Evolutionary conservation across 2,888 invertebrate species (phyloP).

Genomic region (Thumatha senex): DNA sequence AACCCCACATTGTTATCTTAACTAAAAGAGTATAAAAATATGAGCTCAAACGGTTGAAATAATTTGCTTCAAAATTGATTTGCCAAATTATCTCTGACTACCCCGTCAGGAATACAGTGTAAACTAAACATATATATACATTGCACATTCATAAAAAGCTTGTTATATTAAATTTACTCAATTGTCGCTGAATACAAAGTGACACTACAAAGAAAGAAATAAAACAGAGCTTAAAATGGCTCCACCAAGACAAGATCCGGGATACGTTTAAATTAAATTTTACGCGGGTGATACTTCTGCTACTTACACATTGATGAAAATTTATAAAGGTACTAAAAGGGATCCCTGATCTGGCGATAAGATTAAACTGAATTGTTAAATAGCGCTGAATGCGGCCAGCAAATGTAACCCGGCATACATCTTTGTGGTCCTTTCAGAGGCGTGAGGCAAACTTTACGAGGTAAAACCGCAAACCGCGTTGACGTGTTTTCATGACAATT

Average conservation of each 20-base stretch:
- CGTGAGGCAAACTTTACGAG: constrained; percentile 6
- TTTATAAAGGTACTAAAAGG: constrained; percentile 11
- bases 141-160: no score
- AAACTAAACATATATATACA: no score
- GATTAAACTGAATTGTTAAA: constrained; percentile 15
- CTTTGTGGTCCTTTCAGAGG: not conserved
- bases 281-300: constrained; percentile 5
- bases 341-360: constrained; percentile 7
- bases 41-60: no score
- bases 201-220: not conserved
- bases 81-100: no score
- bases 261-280: not conserved
- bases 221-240: not conserved
- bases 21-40: no score
- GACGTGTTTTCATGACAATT: not conserved
- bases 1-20: no score
- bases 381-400: constrained; percentile 6
- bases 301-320: constrained; percentile 4
- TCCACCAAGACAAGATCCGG: not conserved
- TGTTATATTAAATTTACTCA: no score
- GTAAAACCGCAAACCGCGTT: constrained; percentile 23
- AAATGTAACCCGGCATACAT: constrained; percentile 6
- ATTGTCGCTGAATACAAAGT: not conserved
- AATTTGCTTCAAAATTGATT: no score
- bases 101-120: no score